Base-by-base conservation (phyloP, 2,113 vertebrate genomes). In the Phaethon lepturus region DNA sequence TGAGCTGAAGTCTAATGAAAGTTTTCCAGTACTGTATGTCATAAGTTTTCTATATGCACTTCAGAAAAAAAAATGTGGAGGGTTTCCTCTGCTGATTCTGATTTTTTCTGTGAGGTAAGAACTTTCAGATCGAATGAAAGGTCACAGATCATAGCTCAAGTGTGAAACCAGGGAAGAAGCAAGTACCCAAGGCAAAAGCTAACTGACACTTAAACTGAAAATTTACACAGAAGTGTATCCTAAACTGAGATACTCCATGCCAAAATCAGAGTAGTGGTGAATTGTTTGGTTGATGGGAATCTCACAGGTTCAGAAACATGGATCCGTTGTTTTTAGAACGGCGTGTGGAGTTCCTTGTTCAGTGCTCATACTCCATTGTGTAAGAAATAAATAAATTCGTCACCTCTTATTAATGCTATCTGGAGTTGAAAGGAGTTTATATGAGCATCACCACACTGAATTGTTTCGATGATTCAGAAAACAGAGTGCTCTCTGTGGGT, bases 371-470 rank as follows among this genome's bases (percentile, higher is more conserved):
- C 83, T 88, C 53, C 64, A 52, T 47, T 92, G 81, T 88, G 87
- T 86, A 82, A 86, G 52, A 76, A 86, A 88, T 85, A 93, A 73
- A 88, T 10, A 88, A 83, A 93, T 93, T 80, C 1, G 2, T 90
- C 87, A 74, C 73, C 78, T 91, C 71, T 92, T 75, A 67, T 88
- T 83, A 95, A 67, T 79, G 59, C 82, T 92, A 2, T 93, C 76
- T 95, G 81, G 66, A 77, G 82, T 28, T 96, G 93, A 95, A 96
- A 82, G 75, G 72, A 91, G 86, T 97, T 97, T 94, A 77, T 75
- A 17, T 58, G 95, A 95, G 67, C 83, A 89, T 92, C 87, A 77
- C 55, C 82, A 71, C 78, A 38, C 55, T 68, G 82, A 56, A 71
- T 83, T 93, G 82, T 87, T 92, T 71, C 0, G 2, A 83, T 95